Percentiles rank a stretch among this genome's conserved stretches.
phyloP scores from a whole-genome alignment of 2,888 invertebrate genomes.

The Argyra leucocephala region DNA sequence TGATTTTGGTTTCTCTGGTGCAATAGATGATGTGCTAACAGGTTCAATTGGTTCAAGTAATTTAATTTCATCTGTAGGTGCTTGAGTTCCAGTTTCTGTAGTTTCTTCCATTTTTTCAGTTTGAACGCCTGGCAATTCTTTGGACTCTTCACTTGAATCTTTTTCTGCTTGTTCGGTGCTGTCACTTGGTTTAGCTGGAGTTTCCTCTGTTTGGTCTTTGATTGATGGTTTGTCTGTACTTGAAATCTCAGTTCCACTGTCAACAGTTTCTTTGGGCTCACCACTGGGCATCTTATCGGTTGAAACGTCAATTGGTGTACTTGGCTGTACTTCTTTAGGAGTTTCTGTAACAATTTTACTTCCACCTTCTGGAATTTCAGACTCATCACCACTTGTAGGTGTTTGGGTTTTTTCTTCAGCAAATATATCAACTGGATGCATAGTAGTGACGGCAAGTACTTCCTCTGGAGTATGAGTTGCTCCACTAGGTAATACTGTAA shows the following conservation, averaged over 20 bases:
- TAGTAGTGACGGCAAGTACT: neutral
- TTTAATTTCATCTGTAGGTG: neutral
- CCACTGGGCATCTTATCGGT: too few species aligned
- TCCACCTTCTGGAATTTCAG: neutral
- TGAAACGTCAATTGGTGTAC: neutral
- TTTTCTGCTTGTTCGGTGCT: neutral
- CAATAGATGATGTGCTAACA: neutral
- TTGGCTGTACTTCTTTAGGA: neutral
- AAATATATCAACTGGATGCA: neutral
- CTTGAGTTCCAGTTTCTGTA: neutral
- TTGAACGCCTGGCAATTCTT: neutral
- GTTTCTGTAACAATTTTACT: slow-evolving; percentile 4
- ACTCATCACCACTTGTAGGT: neutral
- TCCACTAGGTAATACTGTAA: too few species aligned
- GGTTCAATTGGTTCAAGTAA: too few species aligned
- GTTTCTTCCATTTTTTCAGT: neutral
- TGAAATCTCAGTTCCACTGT: neutral
- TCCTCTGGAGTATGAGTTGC: neutral
- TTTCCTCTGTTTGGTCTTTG: neutral
- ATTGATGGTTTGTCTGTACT: neutral
- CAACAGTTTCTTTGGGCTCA: neutral
- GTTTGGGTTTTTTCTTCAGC: slow-evolving; percentile 14
- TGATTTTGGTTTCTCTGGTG: neutral
- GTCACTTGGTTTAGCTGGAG: neutral
- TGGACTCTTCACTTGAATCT: neutral